Base-by-base conservation (phyloP, 2,797 vertebrate genomes). In the Brachyrhaphis roseni region DNA sequence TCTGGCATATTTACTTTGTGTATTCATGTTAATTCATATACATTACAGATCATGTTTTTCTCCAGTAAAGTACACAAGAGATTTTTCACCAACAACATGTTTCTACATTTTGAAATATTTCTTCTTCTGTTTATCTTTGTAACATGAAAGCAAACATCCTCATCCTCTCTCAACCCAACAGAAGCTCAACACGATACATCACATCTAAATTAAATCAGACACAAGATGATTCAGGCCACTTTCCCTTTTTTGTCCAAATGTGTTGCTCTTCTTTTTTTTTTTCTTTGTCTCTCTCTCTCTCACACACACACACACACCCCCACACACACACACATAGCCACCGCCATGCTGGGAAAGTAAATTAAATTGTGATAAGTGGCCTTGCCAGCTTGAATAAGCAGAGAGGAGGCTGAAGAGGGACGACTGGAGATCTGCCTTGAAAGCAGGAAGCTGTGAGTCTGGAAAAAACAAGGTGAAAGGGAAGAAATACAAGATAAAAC, bases 171-270 rank as follows among this genome's bases (percentile, higher is more conserved):
- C 34, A 3, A 0, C 15, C 36, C 77, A 43, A 5, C 36, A 72
- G 49, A 45, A 41, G 23, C 82, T 72, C 75, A 34, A 75, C n/a
- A 1, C 20, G 77, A 4, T 55, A 71, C 78, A 72, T 78, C 47
- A 31, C 57, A 87, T 87, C 74, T 71, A 81, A 87, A 83, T 88
- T 5, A 76, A 80, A 87, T 90, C 75, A 77, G 71, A 31, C 34
- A 4, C 0, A 5, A 82, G 70, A 77, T 53, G 72, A 53, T 4
- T 5, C 13, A 78, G 71, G 74, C 28, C 66, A 72, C 74, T 72
- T 82, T 74, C 20, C 45, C 66, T 57, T 5, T 75, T 47, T 23
- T 34, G 31, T 62, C 75, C 78, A 77, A 76, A 45, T 10, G 26
- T 31, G 36, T 47, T n/a, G 28, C 5, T 20, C 23, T 41, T 15